Evolutionary conservation across 30 jellyfish, hydroid and myxozoan genomes (phyloP).

Genomic region (Pseudorhiza aurosa): DNA sequence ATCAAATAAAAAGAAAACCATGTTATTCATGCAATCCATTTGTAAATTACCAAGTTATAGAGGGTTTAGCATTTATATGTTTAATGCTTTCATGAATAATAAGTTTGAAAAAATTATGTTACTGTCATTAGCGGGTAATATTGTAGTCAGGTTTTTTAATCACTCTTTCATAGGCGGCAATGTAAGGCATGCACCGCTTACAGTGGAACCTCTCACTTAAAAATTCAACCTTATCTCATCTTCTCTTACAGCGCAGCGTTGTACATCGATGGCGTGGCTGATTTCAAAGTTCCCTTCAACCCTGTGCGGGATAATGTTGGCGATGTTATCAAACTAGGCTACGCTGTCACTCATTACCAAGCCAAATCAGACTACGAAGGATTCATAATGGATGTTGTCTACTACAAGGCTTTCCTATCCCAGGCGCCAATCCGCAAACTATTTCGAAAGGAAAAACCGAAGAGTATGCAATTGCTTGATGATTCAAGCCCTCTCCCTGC

Average conservation of each 20-base stretch:
- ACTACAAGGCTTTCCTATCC: conserved; percentile 49
- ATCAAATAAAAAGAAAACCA: too few relatives aligned
- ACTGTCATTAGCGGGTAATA: too few relatives aligned
- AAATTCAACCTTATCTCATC: neutral
- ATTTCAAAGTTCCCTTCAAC: neutral
- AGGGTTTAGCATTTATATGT: too few relatives aligned
- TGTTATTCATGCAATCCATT: too few relatives aligned
- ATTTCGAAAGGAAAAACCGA: neutral
- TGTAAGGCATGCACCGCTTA: too few relatives aligned
- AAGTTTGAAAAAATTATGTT: too few relatives aligned
- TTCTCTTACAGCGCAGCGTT: conserved; percentile 31
- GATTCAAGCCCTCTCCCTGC: too few relatives aligned
- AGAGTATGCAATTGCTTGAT: neutral
- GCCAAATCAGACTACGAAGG: conserved; percentile 47
- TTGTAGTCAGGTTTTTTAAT: too few relatives aligned
- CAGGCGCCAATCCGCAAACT: conserved; percentile 5
- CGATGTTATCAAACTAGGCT: conserved; percentile 41
- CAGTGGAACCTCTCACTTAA: neutral
- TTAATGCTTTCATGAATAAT: too few relatives aligned
- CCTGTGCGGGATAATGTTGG: conserved; percentile 21
- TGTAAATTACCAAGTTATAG: too few relatives aligned
- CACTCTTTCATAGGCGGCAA: too few relatives aligned
- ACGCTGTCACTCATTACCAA: conserved; percentile 46
- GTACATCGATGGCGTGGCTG: conserved; percentile 44
- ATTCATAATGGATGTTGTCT: conserved; percentile 23